These are phyloP conservation scores for Pandemis corylana DNA, from an alignment of 2,888 invertebrate species.

Conservation along the genomic window DNA sequence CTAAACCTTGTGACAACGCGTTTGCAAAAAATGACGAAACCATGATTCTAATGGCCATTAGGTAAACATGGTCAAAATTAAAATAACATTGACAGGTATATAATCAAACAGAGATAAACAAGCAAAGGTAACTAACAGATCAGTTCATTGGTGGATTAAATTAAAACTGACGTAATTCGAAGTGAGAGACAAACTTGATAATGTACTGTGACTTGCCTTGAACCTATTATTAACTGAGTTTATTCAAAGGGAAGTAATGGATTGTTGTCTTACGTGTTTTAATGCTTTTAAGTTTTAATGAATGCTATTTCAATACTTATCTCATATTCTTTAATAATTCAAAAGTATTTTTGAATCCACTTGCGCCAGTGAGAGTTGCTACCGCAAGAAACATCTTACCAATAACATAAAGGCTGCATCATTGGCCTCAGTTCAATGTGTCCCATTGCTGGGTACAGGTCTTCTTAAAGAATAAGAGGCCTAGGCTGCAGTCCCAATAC, in stretches of 20 bases:
- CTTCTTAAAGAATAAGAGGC: too few species aligned
- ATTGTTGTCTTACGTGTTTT: background rate
- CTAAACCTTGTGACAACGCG: background rate
- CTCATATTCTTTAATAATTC: too few species aligned
- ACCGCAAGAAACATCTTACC: too few species aligned
- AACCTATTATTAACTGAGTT: slow-evolving; percentile 18
- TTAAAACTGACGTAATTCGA: slow-evolving; percentile 34
- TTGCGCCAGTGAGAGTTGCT: too few species aligned
- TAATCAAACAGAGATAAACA: slow-evolving; percentile 20
- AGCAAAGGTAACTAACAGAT: slow-evolving; percentile 10
- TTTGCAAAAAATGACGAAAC: slow-evolving; percentile 10
- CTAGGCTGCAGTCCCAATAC: too few species aligned
- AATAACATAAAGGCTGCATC: too few species aligned
- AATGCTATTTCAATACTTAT: too few species aligned
- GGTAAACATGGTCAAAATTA: slow-evolving; percentile 23
- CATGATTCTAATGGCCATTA: slow-evolving; percentile 3
- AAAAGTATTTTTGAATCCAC: too few species aligned
- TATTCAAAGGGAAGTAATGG: background rate
- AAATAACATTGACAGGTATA: slow-evolving; percentile 27
- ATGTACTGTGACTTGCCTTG: slow-evolving; percentile 32
- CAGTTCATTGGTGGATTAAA: slow-evolving; percentile 20
- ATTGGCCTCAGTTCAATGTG: too few species aligned
- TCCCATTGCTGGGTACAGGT: too few species aligned
- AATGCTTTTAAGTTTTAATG: background rate
- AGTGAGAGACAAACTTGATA: slow-evolving; percentile 29